These are phyloP conservation scores for Platycheirus albimanus DNA, from an alignment of 2,888 invertebrate species.

Conservation along the genomic window DNA sequence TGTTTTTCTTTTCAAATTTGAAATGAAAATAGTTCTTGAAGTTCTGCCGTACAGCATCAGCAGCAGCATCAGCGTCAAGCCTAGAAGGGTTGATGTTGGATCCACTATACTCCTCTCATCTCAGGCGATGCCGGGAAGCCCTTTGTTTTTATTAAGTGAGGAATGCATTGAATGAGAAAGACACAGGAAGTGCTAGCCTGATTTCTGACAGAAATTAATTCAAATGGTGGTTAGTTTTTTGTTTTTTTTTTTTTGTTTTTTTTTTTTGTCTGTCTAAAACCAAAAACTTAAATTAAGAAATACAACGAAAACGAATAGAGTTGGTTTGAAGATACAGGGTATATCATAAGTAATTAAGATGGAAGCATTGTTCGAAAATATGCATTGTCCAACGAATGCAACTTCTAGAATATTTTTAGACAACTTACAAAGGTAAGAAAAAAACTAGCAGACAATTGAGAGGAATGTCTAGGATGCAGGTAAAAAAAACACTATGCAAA, in stretches of 20 bases:
- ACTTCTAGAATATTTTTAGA: too few relatives aligned
- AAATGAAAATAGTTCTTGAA: slow-evolving; percentile 65
- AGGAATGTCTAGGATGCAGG: too few relatives aligned
- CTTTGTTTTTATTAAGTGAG: slow-evolving; percentile 40
- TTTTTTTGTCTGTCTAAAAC: background rate
- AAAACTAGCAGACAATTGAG: too few relatives aligned
- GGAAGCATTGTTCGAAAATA: background rate
- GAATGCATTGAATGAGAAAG: slow-evolving; percentile 9
- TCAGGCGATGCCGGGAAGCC: slow-evolving; percentile 1
- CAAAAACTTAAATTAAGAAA: slow-evolving; percentile 26
- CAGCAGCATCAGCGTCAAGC: slow-evolving; percentile 6
- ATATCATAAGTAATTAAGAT: background rate
- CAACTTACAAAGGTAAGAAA: too few relatives aligned
- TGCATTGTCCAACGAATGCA: background rate
- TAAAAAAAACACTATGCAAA: too few relatives aligned
- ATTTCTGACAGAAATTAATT: slow-evolving; percentile 46
- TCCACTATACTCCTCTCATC: background rate
- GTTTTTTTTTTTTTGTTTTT: slow-evolving; percentile 10
- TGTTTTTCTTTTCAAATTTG: slow-evolving; percentile 54
- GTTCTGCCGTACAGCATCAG: slow-evolving; percentile 5
- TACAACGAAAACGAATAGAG: background rate
- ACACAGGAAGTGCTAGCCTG: slow-evolving; percentile 33
- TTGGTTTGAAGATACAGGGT: background rate
- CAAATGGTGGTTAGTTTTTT: slow-evolving; percentile 24
- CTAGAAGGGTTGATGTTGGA: background rate